Conservation (phyloP, 2,113 vertebrate genomes). For the Daubentonia madagascariensis region DNA sequence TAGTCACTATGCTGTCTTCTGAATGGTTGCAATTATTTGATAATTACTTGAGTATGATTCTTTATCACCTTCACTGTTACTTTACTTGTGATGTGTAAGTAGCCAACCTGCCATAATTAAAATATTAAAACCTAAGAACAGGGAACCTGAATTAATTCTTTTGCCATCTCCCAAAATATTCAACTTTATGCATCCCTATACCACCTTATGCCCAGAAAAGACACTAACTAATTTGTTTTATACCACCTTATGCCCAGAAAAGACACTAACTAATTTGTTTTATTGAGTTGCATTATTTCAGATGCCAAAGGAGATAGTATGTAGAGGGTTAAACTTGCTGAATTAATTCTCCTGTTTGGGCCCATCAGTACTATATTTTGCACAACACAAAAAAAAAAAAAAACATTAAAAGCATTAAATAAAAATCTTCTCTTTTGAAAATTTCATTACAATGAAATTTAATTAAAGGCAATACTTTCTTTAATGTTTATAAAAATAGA, state of each 20-base stretch:
- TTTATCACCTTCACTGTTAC: background rate
- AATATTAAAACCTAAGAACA: background rate
- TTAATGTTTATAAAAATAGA: background rate
- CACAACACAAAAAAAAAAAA: background rate
- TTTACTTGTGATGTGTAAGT: background rate
- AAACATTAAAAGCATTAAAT: background rate
- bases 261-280: background rate
- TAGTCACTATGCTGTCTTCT: background rate
- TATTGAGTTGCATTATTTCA: background rate
- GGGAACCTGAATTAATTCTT: background rate
- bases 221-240: background rate
- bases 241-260: background rate
- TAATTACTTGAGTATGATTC: background rate
- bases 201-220: background rate
- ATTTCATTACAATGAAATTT: background rate
- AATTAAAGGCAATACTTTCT: background rate
- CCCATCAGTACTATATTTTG: background rate
- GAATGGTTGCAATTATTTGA: background rate
- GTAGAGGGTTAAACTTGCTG: background rate
- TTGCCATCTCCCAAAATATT: background rate
- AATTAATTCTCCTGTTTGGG: background rate
- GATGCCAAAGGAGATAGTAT: background rate
- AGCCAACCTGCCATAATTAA: background rate
- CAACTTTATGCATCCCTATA: background rate
- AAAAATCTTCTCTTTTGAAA: background rate